Conservation (phyloP, 2,888 invertebrate genomes). For the Lycocerus yunnanus region DNA sequence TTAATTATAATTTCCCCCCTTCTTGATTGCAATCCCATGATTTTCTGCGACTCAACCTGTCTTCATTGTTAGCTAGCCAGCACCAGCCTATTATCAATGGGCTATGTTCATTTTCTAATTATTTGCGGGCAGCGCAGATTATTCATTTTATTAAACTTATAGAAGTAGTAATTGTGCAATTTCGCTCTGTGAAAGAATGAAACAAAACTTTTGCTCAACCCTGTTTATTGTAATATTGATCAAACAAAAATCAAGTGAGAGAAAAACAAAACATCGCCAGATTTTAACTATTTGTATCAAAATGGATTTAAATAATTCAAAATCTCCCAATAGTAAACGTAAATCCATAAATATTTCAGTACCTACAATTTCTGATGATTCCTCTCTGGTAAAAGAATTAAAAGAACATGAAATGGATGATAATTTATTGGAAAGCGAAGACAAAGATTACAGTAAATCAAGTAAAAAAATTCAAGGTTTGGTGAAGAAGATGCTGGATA, state of each 20-base stretch:
- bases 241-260: neutral
- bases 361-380: neutral
- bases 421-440: neutral
- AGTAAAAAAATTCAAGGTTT: slow-evolving; percentile 36
- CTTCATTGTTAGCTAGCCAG: too few species aligned
- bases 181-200: neutral
- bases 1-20: too few species aligned
- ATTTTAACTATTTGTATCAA: neutral
- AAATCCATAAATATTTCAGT: slow-evolving; percentile 6
- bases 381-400: neutral
- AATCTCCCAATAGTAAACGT: neutral
- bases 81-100: too few species aligned
- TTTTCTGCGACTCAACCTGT: too few species aligned
- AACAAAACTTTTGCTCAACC: neutral
- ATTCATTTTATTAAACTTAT: too few species aligned
- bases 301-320: slow-evolving; percentile 1
- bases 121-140: too few species aligned
- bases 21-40: too few species aligned
- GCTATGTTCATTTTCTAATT: too few species aligned
- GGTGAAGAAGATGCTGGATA: slow-evolving; percentile 46
- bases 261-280: neutral
- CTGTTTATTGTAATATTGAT: neutral
- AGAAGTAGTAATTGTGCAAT: too few species aligned
- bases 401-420: neutral
- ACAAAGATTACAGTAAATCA: neutral